Percentiles rank a stretch among this genome's conserved stretches.
Evolutionary conservation across 2,797 vertebrate species (phyloP).

Genomic region (Cyprinella venusta): DNA sequence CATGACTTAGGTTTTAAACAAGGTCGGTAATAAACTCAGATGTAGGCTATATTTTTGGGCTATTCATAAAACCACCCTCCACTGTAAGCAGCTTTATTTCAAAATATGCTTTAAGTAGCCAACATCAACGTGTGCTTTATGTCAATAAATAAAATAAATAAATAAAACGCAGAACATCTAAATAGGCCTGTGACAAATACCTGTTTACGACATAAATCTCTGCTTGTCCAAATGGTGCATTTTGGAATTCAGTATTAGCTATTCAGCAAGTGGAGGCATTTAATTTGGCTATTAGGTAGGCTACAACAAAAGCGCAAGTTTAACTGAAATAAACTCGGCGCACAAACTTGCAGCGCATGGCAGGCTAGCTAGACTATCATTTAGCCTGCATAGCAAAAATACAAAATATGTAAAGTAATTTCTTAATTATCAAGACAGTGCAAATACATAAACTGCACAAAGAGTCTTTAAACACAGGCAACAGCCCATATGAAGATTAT

Average conservation of each 20-base stretch:
- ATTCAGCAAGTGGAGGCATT: neutral
- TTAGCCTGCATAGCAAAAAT: neutral
- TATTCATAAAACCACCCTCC: neutral
- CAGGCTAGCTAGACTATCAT: neutral
- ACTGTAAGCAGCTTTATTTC: neutral
- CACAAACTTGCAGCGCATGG: neutral
- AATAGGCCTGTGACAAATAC: neutral
- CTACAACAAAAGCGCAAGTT: constrained; percentile 21
- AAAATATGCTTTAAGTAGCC: neutral
- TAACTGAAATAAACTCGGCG: neutral
- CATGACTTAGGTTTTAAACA: neutral
- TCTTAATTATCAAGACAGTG: neutral
- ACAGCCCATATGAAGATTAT: neutral
- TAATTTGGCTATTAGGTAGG: neutral
- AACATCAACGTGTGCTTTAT: neutral
- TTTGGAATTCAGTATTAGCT: neutral
- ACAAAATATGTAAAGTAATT: neutral
- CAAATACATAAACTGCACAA: neutral
- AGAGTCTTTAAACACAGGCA: neutral
- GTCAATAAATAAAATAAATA: neutral
- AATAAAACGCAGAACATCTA: neutral
- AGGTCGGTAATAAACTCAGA: neutral
- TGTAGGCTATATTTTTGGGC: neutral
- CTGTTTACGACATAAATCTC: neutral
- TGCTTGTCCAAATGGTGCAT: neutral